Evolutionary conservation across 2,113 vertebrate species (phyloP).

Genomic region (Osmerus eperlanus): DNA sequence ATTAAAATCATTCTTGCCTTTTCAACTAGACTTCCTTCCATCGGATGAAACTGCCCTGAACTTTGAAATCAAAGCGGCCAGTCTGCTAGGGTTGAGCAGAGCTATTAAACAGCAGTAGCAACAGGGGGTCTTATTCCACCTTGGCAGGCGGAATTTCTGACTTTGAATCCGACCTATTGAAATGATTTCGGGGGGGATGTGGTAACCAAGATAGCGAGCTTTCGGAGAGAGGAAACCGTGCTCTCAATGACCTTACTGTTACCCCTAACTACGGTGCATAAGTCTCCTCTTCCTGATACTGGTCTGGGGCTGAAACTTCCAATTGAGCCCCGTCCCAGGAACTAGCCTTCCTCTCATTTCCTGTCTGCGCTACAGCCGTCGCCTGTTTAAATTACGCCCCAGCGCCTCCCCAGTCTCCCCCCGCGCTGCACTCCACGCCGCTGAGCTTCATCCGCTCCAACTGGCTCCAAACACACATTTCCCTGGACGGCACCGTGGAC

Average conservation of each 20-base stretch:
- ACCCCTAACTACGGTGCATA: slow-evolving; percentile 82
- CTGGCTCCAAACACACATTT: slow-evolving; percentile 76
- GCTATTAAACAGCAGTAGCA: slow-evolving; percentile 59
- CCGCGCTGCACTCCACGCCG: slow-evolving; percentile 48
- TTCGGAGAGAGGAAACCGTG: slow-evolving; percentile 68
- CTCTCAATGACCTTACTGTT: slow-evolving; percentile 98
- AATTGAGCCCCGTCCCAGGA: slow-evolving; percentile 91
- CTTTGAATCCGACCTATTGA: slow-evolving; percentile 70
- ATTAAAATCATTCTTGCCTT: slow-evolving; percentile 58
- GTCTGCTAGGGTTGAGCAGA: slow-evolving; percentile 48
- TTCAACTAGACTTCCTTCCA: slow-evolving; percentile 72
- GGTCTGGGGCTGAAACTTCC: slow-evolving; percentile 89
- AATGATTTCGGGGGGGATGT: slow-evolving; percentile 69
- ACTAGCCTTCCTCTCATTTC: slow-evolving; percentile 96
- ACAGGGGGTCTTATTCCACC: slow-evolving; percentile 68
- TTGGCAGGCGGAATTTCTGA: slow-evolving; percentile 59
- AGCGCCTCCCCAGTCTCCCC: slow-evolving; percentile 61
- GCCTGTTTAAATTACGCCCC: slow-evolving; percentile 98
- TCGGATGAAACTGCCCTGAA: slow-evolving; percentile 65
- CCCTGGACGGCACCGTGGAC: slow-evolving; percentile 78
- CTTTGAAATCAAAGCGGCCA: slow-evolving; percentile 61
- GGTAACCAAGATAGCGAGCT: slow-evolving; percentile 65
- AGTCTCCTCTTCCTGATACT: slow-evolving; percentile 88
- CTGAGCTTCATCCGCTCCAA: slow-evolving; percentile 74
- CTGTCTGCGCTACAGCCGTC: slow-evolving; percentile 92